A percentile compares a stretch with the other conserved stretches of the same genome.
phyloP scores from a whole-genome alignment of 2,888 invertebrate species.

The Harmothoe impar region DNA sequence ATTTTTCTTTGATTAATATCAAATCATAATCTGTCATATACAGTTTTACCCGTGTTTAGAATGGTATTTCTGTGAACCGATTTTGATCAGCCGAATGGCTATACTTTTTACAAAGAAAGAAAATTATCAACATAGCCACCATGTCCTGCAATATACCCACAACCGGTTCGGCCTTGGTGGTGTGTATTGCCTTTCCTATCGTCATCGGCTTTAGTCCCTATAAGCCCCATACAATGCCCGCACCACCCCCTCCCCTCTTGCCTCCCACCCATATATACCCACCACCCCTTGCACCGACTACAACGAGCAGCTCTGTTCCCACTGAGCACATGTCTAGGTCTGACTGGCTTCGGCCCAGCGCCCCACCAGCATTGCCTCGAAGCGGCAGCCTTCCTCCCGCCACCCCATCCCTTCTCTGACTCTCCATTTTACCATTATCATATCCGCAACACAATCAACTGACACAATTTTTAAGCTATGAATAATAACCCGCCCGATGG shows the following conservation, averaged over 20 bases:
- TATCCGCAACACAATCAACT: constrained; percentile 53
- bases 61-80: no score
- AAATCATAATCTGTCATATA: no score
- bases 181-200: neutral
- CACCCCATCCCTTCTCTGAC: neutral
- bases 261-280: neutral
- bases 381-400: neutral
- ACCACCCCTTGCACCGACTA: neutral
- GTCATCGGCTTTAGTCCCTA: neutral
- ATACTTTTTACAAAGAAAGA: no score
- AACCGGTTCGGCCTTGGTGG: no score
- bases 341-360: no score
- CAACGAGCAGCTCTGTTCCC: neutral
- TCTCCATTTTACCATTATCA: constrained; percentile 52
- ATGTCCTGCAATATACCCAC: no score
- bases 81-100: no score
- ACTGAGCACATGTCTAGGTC: no score
- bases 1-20: no score
- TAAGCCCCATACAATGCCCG: neutral
- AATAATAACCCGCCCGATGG: constrained; percentile 34
- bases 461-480: constrained; percentile 58
- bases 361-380: neutral
- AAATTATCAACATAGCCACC: no score
- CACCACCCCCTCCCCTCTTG: neutral
- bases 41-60: no score